phyloP scores from a whole-genome alignment of 2,113 vertebrate genomes.

The Psilopogon haemacephalus region DNA sequence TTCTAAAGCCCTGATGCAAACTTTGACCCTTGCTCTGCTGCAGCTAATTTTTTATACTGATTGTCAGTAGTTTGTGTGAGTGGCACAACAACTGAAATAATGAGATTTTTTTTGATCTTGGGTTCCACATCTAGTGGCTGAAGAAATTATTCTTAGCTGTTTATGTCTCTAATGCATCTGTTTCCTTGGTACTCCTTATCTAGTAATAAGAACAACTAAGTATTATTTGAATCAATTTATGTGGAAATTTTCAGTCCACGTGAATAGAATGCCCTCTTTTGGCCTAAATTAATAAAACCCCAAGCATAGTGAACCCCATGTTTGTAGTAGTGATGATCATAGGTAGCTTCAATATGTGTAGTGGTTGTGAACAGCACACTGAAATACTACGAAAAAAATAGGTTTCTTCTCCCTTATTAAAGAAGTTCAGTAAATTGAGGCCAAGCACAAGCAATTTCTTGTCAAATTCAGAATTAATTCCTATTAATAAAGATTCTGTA shows the following conservation, averaged over 20 bases:
- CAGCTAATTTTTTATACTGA: background rate
- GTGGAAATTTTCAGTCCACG: background rate
- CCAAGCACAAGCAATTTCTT: background rate
- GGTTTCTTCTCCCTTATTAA: too few relatives aligned
- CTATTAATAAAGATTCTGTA: background rate
- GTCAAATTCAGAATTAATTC: background rate
- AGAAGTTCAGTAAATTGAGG: background rate
- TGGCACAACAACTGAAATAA: background rate
- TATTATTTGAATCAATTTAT: background rate
- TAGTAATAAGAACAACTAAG: background rate
- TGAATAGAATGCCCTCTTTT: background rate
- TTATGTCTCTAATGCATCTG: background rate
- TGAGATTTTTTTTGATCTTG: background rate
- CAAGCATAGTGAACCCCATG: background rate
- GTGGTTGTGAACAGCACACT: background rate
- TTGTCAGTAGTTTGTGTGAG: background rate
- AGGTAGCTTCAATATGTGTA: background rate
- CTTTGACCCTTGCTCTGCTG: background rate
- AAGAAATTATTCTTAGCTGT: background rate
- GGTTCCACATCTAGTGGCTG: background rate
- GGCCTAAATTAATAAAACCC: background rate
- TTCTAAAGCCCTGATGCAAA: background rate
- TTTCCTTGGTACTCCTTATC: background rate
- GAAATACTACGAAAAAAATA: background rate
- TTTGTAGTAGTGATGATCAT: background rate